phyloP scores from a whole-genome alignment of 2,888 invertebrate genomes.

The Cistogaster globosa region DNA sequence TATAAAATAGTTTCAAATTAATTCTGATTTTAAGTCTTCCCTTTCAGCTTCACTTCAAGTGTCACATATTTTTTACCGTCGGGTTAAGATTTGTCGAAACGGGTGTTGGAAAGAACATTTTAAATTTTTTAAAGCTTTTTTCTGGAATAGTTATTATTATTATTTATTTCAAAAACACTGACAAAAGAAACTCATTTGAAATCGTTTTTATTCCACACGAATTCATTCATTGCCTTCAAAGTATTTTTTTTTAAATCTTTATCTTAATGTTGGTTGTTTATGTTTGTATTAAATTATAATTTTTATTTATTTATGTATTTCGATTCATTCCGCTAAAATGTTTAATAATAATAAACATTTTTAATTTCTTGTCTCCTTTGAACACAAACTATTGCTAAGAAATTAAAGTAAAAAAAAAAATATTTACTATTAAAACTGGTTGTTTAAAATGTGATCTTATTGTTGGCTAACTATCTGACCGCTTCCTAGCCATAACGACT shows the following conservation, averaged over 20 bases:
- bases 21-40: too few species aligned
- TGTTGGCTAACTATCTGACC: constrained; percentile 6
- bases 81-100: too few species aligned
- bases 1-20: too few species aligned
- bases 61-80: too few species aligned
- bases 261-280: constrained; percentile 67
- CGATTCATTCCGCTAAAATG: constrained; percentile 15
- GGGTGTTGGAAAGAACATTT: too few species aligned
- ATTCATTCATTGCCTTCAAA: constrained; percentile 38
- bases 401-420: constrained; percentile 34
- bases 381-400: constrained; percentile 39
- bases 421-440: constrained; percentile 2
- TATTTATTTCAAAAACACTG: too few species aligned
- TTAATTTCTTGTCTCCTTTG: constrained; percentile 63
- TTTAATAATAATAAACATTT: constrained; percentile 20
- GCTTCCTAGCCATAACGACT: neutral
- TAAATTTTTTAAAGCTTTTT: too few species aligned
- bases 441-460: constrained; percentile 4
- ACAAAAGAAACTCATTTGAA: neutral
- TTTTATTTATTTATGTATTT: constrained; percentile 13
- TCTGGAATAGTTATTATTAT: too few species aligned
- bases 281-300: constrained; percentile 50
- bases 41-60: too few species aligned
- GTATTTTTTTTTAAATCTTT: constrained; percentile 27
- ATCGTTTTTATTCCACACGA: neutral